Evolutionary conservation across 2,113 vertebrate genomes (phyloP).

Genomic region (Callocephalon fimbriatum): DNA sequence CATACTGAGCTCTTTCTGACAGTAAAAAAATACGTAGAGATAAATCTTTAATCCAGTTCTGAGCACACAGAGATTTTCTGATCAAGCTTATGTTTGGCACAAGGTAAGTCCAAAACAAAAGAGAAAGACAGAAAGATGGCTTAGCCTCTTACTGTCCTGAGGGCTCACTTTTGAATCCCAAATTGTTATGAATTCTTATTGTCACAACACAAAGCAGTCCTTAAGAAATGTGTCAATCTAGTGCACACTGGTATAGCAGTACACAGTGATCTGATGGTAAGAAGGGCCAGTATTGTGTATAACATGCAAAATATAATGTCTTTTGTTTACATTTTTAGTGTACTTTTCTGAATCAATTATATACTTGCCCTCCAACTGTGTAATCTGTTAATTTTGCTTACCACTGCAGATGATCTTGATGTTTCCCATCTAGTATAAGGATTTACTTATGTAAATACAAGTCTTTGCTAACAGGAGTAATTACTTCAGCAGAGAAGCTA

Average conservation of each 20-base stretch:
- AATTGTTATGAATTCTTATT: neutral
- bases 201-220: neutral
- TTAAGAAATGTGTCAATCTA: neutral
- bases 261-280: neutral
- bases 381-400: neutral
- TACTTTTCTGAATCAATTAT: neutral
- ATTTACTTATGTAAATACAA: neutral
- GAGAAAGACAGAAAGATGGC: neutral
- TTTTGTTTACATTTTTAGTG: neutral
- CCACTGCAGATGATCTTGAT: neutral
- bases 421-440: neutral
- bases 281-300: neutral
- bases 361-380: neutral
- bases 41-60: conserved; percentile 8
- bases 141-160: neutral
- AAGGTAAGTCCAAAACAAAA: conserved; percentile 3
- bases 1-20: neutral
- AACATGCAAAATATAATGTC: neutral
- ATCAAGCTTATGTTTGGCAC: neutral
- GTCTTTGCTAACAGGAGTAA: neutral
- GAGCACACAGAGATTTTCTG: neutral
- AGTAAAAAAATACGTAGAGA: neutral
- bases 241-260: neutral
- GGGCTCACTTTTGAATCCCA: neutral
- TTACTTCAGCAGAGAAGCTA: neutral